Evolutionary conservation across 1,140 invertebrate species (phyloP), one percentile per base, ranked within the genome.

Genomic region (Drosophila yakuba): DNA sequence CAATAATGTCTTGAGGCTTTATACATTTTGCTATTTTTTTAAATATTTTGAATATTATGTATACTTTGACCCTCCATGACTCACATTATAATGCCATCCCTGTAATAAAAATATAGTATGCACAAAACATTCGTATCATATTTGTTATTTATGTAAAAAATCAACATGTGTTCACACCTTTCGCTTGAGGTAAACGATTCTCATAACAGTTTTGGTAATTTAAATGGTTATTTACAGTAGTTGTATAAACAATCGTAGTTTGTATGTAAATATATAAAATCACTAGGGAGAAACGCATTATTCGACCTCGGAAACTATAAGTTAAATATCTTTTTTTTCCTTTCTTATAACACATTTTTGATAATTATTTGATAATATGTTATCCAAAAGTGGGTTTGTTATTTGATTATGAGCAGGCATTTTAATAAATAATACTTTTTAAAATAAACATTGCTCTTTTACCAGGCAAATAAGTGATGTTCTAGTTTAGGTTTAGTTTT

Each of bases 151-250:
- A 67, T 69, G 35, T 69, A 71, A 57, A 71, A 68, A 71, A 71
- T 71, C 62, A 69, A 69, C 66, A 69, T 68, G 50, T 35, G 23
- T 45, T 68, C 50, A 17, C 41, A 67, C 55, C 48, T 11, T 36
- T 47, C 50, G 67, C 50, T 69, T 48, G 67, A 71, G 67, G 67
- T 71, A 71, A 64, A 56, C 23, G 43, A 71, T 69, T 71, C 67
- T 41, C 63, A n/a, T 57, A 71, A 71, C 41, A 71, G 67, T 64
- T 75, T 75, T 75, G 73, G 71, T 75, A 75, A 64, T 74, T 63
- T 74, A 64, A 45, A 74, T 20, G 52, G 60, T 74, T 66, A 74
- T 75, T 43, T 75, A 57, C 73, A 75, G 25, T 58, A 58, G 39
- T 38, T 45, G 50, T 75, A 39, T 17, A 45, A 38, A 52, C 32